These are phyloP conservation scores for Myiothlypis chrysogaster DNA, from an alignment of 2,797 vertebrate species.

Conservation along the genomic window DNA sequence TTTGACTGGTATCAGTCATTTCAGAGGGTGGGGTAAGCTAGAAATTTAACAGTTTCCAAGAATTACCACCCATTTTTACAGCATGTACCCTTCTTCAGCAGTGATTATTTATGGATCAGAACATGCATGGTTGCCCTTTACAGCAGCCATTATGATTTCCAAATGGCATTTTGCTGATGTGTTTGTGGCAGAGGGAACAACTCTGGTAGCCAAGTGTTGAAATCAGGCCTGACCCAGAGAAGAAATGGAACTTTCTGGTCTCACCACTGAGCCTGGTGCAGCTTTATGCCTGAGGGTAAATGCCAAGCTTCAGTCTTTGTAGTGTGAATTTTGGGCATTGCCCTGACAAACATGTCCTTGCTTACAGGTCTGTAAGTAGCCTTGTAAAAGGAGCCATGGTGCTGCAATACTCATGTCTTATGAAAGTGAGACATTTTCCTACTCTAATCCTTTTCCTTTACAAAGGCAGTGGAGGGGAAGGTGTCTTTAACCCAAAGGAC, in stretches of 20 bases:
- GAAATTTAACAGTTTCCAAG: not conserved
- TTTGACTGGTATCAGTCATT: not conserved
- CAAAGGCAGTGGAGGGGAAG: not conserved
- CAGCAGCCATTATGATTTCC: not conserved
- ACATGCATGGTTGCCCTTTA: not conserved
- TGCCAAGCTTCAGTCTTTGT: not conserved
- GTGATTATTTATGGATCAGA: not conserved
- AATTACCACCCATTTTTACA: not conserved
- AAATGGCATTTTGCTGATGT: constrained; percentile 3
- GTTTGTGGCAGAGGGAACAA: constrained; percentile 6
- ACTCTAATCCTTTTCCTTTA: not conserved
- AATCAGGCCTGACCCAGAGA: not conserved
- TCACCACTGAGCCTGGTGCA: not conserved
- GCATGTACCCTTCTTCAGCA: not conserved
- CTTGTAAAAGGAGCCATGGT: not conserved
- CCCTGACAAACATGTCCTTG: not conserved
- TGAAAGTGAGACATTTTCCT: not conserved
- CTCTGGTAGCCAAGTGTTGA: not conserved
- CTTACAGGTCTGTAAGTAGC: not conserved
- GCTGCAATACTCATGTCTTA: not conserved
- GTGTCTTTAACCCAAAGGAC: not conserved
- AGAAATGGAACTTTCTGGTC: not conserved
- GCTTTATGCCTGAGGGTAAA: not conserved
- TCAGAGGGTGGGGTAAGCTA: not conserved
- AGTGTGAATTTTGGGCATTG: not conserved